Conservation (phyloP, 2,888 invertebrate species). For the Synergus laeviventris region DNA sequence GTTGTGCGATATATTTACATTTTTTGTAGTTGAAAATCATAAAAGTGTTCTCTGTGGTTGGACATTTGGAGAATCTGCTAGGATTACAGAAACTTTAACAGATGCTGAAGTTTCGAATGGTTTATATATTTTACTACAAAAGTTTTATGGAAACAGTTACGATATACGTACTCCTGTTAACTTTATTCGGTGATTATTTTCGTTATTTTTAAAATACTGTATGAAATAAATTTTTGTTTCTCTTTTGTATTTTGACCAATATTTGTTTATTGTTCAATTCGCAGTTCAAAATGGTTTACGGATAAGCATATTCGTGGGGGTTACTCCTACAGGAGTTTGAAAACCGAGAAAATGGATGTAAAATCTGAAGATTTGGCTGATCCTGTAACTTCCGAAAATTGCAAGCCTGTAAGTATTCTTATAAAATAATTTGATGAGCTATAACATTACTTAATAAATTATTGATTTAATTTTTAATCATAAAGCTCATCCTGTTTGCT, state of each 20-base stretch:
- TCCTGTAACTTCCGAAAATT: slow-evolving; percentile 78
- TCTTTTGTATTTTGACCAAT: slow-evolving; percentile 2
- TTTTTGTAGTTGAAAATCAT: slow-evolving; percentile 82
- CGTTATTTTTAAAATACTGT: not conserved
- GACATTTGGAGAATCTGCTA: slow-evolving; percentile 82
- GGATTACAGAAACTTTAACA: slow-evolving; percentile 80
- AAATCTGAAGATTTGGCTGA: slow-evolving; percentile 78
- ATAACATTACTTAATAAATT: slow-evolving; percentile 34
- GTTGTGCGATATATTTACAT: slow-evolving; percentile 83
- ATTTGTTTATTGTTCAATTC: slow-evolving; percentile 53
- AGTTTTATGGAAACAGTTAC: slow-evolving; percentile 78
- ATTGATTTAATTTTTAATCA: slow-evolving; percentile 40
- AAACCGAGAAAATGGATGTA: slow-evolving; percentile 77
- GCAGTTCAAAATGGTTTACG: slow-evolving; percentile 84
- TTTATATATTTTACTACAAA: slow-evolving; percentile 77
- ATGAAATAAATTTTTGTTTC: not conserved
- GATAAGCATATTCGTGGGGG: slow-evolving; percentile 85
- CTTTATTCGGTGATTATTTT: slow-evolving; percentile 77
- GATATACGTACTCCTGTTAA: slow-evolving; percentile 77
- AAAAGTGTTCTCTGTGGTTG: slow-evolving; percentile 83
- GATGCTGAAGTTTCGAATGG: slow-evolving; percentile 78
- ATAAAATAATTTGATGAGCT: not conserved
- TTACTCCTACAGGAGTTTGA: slow-evolving; percentile 81
- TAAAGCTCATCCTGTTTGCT: slow-evolving; percentile 81
- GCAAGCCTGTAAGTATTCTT: slow-evolving; percentile 71